Evolutionary conservation across 2,888 invertebrate genomes (phyloP).

Genomic region (Cosmia pyralina): DNA sequence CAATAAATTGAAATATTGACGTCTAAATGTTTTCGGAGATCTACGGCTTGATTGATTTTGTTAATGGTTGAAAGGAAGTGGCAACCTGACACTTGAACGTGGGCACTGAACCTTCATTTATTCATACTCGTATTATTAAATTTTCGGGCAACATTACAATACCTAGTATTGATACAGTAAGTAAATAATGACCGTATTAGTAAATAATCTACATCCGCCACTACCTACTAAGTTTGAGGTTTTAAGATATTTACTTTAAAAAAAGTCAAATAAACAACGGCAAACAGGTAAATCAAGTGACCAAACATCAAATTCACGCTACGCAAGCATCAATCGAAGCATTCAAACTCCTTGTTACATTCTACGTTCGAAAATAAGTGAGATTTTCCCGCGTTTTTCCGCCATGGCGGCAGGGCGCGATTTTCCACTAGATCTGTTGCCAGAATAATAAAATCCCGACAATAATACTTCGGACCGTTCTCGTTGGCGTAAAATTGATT

Average conservation of each 20-base stretch:
- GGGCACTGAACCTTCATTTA: constrained; percentile 3
- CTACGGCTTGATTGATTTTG: constrained; percentile 41
- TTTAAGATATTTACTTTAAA: not conserved
- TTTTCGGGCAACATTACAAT: not conserved
- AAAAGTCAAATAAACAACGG: constrained; percentile 38
- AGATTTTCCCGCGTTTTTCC: constrained; percentile 74
- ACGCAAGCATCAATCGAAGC: constrained; percentile 66
- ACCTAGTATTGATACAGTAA: not conserved
- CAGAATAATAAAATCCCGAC: constrained; percentile 83
- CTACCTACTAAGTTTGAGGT: too few species aligned
- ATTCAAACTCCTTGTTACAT: constrained; percentile 69
- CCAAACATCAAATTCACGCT: constrained; percentile 58
- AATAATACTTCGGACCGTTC: constrained; percentile 79
- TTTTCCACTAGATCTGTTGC: constrained; percentile 86
- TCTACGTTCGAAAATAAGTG: constrained; percentile 74
- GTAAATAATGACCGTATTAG: not conserved
- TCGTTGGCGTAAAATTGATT: constrained; percentile 88
- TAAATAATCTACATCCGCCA: not conserved
- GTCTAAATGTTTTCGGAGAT: constrained; percentile 46
- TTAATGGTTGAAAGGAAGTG: constrained; percentile 3
- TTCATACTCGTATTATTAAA: not conserved
- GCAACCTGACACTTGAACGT: constrained; percentile 19
- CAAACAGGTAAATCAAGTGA: constrained; percentile 53
- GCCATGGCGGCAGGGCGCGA: constrained; percentile 76
- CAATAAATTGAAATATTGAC: constrained; percentile 55